Base-by-base conservation (phyloP, 2,888 invertebrate genomes). In the Cepaea hortensis region DNA sequence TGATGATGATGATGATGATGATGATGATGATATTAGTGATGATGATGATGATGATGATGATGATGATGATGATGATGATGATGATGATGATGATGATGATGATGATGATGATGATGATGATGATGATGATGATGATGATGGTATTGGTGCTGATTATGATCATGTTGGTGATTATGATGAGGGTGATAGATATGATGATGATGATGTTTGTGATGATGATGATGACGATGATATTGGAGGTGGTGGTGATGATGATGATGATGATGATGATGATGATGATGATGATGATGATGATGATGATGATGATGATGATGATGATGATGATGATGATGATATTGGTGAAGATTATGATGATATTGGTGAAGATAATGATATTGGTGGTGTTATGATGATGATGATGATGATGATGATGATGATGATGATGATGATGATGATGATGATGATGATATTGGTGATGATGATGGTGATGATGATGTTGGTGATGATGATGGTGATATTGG, bases 61-160 rank as follows among this genome's bases (percentile, higher is more conserved):
- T 3, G 76, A 76, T 23, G 76, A 35, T 23, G 35, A 35, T 23
- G 76, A 35, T 23, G 76, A 35, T 76, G 76, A 35, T 76, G 76
- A 15, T 76, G 76, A 15, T 76, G 35, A 76, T 76, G 76, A 76
- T 76, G 35, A 76, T 76, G 76, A 76, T 23, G 76, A 76, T 23
- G 35, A 35, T 23, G 76, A 35, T 18, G 68, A n/a, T 68, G 68
- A n/a, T 15, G 68, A 15, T 15, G 68, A 18, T 68, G 5, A 68
- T 68, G 68, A 68, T 68, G 18, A 68, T 68, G 68, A 68, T 18
- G 68, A n/a, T 18, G 18, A n/a, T 18, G 68, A 35, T 23, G 76
- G 18, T 76, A 23, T 6, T 76, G 48, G 23, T 76, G 76, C 5
- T 76, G 35, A 76, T 76, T 13, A 76, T 76, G 35, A 76, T 76